These are phyloP conservation scores for Hydra vulgaris DNA, from an alignment of 30 jellyfish, hydroid and myxozoan genomes.

Conservation along the genomic window DNA sequence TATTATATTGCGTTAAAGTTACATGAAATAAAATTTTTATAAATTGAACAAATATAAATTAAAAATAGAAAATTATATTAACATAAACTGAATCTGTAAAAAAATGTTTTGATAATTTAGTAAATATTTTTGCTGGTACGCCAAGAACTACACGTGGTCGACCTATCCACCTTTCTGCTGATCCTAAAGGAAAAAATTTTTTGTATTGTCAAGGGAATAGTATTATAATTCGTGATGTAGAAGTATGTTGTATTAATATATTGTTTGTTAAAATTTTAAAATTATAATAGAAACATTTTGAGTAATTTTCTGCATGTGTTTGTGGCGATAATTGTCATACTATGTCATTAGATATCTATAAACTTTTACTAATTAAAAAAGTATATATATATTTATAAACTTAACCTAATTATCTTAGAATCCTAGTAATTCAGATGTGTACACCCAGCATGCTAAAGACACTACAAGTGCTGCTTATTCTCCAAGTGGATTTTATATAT, in stretches of 20 bases:
- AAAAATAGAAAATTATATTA: too few relatives aligned
- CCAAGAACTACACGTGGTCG: conserved; percentile 81
- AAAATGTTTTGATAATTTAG: too few relatives aligned
- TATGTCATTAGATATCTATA: too few relatives aligned
- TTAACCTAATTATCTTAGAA: conserved; percentile 28
- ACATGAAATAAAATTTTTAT: too few relatives aligned
- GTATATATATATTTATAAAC: too few relatives aligned
- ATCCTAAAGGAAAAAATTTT: conserved; percentile 74
- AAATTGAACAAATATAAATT: too few relatives aligned
- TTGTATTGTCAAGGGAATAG: conserved; percentile 75
- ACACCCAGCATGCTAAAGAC: conserved; percentile 74
- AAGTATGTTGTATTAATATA: conserved; percentile 45
- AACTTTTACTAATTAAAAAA: too few relatives aligned
- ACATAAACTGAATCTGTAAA: too few relatives aligned
- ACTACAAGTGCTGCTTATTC: conserved; percentile 89
- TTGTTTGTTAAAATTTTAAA: too few relatives aligned
- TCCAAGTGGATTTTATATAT: conserved; percentile 82
- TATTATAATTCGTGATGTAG: conserved; percentile 69
- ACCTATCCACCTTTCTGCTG: conserved; percentile 59
- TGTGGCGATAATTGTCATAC: neutral
- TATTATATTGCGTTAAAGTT: too few relatives aligned
- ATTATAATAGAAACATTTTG: too few relatives aligned
- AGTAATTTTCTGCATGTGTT: neutral
- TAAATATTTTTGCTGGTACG: conserved; percentile 55
- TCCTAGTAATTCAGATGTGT: conserved; percentile 60